phyloP scores from a whole-genome alignment of 2,113 vertebrate species.

The Cavia aperea region DNA sequence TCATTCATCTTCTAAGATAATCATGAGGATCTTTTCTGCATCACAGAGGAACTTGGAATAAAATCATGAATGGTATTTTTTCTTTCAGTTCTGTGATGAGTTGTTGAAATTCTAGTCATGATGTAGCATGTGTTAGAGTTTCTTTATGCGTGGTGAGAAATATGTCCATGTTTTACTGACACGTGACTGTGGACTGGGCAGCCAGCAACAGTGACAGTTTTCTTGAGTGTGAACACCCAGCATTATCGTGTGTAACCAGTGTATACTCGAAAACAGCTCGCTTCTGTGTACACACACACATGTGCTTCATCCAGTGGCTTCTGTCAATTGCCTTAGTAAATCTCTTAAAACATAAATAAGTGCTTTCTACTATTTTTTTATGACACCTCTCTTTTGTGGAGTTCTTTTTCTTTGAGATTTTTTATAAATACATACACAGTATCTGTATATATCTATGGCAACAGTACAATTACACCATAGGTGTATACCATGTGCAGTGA shows the following conservation, averaged over 20 bases:
- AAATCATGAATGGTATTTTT: constrained; percentile 19
- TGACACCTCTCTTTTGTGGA: not conserved
- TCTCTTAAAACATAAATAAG: not conserved
- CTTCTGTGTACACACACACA: too few species aligned
- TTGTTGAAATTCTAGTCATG: constrained; percentile 51
- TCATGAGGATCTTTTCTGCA: not conserved
- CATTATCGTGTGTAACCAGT: not conserved
- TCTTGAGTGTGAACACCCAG: not conserved
- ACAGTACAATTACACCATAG: not conserved
- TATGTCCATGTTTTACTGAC: constrained; percentile 9
- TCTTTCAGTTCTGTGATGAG: constrained; percentile 6
- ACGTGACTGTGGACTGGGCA: not conserved
- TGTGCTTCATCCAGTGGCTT: not conserved
- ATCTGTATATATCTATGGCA: not conserved
- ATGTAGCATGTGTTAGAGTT: not conserved
- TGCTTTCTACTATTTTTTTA: not conserved
- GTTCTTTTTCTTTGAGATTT: not conserved
- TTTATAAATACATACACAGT: not conserved
- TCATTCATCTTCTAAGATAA: constrained; percentile 27
- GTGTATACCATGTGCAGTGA: not conserved
- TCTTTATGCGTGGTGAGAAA: constrained; percentile 46
- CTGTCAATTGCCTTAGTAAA: not conserved
- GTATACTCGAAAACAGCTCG: not conserved
- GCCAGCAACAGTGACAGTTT: not conserved
- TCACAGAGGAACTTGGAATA: constrained; percentile 37